Base-by-base conservation (phyloP, 1,140 invertebrate species). In the Brachionus koreanus region DNA sequence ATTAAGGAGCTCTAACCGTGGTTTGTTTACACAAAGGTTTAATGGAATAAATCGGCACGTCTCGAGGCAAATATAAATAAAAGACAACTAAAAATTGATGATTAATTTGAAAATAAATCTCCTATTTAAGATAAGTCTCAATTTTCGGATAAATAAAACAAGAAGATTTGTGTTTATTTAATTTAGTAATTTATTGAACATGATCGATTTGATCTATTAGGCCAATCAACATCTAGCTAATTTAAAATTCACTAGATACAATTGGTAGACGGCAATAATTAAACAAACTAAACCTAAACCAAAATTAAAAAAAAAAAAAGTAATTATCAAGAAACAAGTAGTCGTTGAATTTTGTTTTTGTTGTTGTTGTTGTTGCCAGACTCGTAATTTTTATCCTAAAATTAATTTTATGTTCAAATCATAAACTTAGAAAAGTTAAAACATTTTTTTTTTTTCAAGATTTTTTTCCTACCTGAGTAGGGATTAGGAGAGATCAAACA, bases 141-240 rank as follows among this genome's bases (percentile, higher is more conserved):
- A 65, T 65, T 65, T 65, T 65, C 63, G 63, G 63, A 65, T 65
- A 65, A 65, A 65, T 65, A 65, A 65, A 65, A 65, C 63, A 65
- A 65, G 63, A 7, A 65, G 25, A 13, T 65, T 65, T 65, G 25
- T 65, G 25, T 33, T 65, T 65, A 33, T 33, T 65, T 65, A 33
- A 65, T 65, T 65, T 13, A 33, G 23, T 19, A 10, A 7, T 13
- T 19, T 19, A 65, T 33, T n/a, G 33, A 65, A 65, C 33, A 33
- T 65, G 33, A 37, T 29, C 25, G 63, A 65, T 65, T 37, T 33
- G n/a, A 37, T 29, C 25, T 19, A 65, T 65, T 37, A 23, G n/a
- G 29, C 29, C 63, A 65, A 65, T 65, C 29, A 13, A 65, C 13
- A 10, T 10, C 25, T 37, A 29, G 25, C 63, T 33, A 16, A 65